Percentiles rank a stretch among this genome's conserved stretches.
phyloP scores from a whole-genome alignment of 2,888 invertebrate genomes.

The Leuctra nigra region DNA sequence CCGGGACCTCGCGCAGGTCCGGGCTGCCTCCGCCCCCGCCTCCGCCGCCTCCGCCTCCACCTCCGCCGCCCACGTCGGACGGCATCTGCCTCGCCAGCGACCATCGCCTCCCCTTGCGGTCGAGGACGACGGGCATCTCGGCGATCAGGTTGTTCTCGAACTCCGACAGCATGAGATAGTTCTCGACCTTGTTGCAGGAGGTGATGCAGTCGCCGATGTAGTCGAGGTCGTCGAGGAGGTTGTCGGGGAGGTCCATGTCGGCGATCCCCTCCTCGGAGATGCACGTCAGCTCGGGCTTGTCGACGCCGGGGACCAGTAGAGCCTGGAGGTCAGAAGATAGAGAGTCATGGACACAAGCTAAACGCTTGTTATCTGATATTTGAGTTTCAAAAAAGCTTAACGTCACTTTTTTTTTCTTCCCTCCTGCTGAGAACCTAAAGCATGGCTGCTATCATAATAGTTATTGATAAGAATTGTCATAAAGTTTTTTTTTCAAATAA shows the following conservation, averaged over 20 bases:
- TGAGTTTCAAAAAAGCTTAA: no score
- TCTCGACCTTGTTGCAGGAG: constrained; percentile 79
- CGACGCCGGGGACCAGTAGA: constrained; percentile 43
- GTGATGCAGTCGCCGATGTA: constrained; percentile 78
- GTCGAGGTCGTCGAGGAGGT: constrained; percentile 68
- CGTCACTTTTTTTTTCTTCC: no score
- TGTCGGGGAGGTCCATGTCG: constrained; percentile 75
- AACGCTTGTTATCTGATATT: no score
- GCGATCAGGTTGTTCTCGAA: constrained; percentile 79
- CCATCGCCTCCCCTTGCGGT: constrained; percentile 64
- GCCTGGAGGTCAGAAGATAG: no score
- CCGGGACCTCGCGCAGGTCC: constrained; percentile 39
- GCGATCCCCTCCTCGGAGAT: constrained; percentile 81
- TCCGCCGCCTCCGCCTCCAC: neutral
- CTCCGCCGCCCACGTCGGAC: neutral
- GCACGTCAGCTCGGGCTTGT: constrained; percentile 71
- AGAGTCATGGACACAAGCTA: no score
- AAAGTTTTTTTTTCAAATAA: no score
- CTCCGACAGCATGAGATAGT: constrained; percentile 78
- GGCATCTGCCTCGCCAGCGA: constrained; percentile 51
- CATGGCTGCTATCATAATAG: no score
- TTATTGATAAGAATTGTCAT: no score
- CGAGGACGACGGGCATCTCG: constrained; percentile 66
- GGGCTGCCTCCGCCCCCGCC: constrained; percentile 36
- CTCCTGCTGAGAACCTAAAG: no score